Evolutionary conservation across 2,797 vertebrate species (phyloP).

Genomic region (Philypnodon macrostomus): DNA sequence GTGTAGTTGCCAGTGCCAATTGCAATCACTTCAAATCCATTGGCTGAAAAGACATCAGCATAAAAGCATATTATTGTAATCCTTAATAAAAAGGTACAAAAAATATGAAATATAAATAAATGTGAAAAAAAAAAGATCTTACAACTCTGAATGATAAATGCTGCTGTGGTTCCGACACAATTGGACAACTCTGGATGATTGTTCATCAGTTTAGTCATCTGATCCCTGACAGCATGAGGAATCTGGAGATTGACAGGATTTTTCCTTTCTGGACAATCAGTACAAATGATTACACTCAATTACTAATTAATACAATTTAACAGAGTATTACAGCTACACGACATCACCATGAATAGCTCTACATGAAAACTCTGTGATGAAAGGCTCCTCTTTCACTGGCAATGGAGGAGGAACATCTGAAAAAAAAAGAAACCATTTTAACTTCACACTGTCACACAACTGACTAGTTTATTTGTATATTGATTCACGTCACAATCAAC

Average conservation of each 20-base stretch:
- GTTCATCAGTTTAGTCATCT: constrained; percentile 76
- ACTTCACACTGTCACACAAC: too few species aligned
- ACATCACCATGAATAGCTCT: constrained; percentile 74
- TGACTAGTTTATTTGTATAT: too few species aligned
- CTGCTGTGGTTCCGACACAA: constrained; percentile 83
- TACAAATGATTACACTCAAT: too few species aligned
- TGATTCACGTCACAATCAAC: too few species aligned
- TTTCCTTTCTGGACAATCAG: constrained; percentile 72
- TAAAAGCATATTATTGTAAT: background rate
- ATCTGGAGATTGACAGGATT: constrained; percentile 73
- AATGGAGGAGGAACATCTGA: constrained; percentile 59
- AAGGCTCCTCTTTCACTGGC: constrained; percentile 61
- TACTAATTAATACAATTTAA: background rate
- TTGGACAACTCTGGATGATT: constrained; percentile 75
- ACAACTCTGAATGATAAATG: constrained; percentile 88
- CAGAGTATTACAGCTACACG: background rate
- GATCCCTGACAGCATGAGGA: constrained; percentile 70
- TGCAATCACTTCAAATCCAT: constrained; percentile 83
- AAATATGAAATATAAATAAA: too few species aligned
- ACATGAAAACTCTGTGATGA: constrained; percentile 26
- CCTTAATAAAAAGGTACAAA: background rate
- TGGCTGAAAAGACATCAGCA: constrained; percentile 37
- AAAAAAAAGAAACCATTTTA: background rate
- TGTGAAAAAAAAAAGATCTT: constrained; percentile 64
- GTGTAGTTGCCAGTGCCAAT: constrained; percentile 88